Conservation (phyloP, 2,113 vertebrate species). For the Platysteira castanea region DNA sequence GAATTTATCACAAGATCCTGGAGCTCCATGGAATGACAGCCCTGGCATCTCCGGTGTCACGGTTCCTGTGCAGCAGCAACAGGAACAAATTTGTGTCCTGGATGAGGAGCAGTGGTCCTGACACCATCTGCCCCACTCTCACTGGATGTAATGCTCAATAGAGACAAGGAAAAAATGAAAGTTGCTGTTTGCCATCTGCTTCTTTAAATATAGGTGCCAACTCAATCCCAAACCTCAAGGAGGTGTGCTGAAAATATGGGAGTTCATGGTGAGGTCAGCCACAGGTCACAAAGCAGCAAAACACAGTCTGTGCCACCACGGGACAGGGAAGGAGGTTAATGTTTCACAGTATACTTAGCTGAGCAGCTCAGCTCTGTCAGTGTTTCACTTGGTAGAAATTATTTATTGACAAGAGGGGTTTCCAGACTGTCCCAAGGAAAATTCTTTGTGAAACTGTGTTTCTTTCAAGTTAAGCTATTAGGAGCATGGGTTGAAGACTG, state of each 20-base stretch:
- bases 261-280: not conserved
- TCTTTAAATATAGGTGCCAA: not conserved
- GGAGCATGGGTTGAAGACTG: not conserved
- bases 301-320: not conserved
- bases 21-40: not conserved
- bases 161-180: not conserved
- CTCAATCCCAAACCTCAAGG: not conserved
- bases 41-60: not conserved
- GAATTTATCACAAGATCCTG: not conserved
- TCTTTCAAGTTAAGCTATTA: not conserved
- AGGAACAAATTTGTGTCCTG: not conserved
- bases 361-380: not conserved
- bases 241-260: not conserved
- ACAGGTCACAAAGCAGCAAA: not conserved
- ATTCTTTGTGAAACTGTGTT: not conserved
- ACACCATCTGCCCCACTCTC: not conserved
- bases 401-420: constrained; percentile 34
- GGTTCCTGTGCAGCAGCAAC: not conserved
- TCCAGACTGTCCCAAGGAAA: not conserved
- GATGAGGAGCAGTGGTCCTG: not conserved
- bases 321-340: constrained; percentile 10
- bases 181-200: not conserved
- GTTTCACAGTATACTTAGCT: not conserved
- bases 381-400: constrained; percentile 35
- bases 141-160: not conserved